Evolutionary conservation across 2,888 invertebrate genomes (phyloP).

Genomic region (Desoria tigrina): DNA sequence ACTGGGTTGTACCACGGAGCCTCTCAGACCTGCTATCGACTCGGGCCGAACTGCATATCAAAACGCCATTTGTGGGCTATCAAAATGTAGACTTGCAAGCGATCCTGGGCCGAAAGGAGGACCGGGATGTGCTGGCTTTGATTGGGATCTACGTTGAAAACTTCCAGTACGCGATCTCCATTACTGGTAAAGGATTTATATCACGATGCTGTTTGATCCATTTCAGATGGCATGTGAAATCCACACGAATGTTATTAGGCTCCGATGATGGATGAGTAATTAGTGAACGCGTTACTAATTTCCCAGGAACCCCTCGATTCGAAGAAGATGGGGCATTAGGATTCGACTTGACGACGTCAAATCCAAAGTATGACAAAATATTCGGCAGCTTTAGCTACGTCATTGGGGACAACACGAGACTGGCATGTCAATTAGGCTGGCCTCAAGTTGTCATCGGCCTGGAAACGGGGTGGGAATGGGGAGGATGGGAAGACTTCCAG

Average conservation of each 20-base stretch:
- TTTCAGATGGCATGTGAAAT: neutral
- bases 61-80: slow-evolving; percentile 52
- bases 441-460: slow-evolving; percentile 51
- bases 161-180: slow-evolving; percentile 49
- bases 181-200: slow-evolving; percentile 44
- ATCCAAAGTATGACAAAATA: slow-evolving; percentile 53
- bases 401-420: slow-evolving; percentile 51
- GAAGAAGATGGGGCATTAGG: slow-evolving; percentile 52
- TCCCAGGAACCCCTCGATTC: slow-evolving; percentile 51
- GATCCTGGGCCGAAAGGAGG: slow-evolving; percentile 51
- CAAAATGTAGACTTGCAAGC: slow-evolving; percentile 49
- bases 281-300: slow-evolving; percentile 1
- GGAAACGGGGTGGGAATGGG: slow-evolving; percentile 49
- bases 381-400: slow-evolving; percentile 54
- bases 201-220: neutral
- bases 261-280: slow-evolving; percentile 19
- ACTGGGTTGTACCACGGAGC: slow-evolving; percentile 48
- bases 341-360: slow-evolving; percentile 52
- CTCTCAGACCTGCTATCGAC: slow-evolving; percentile 49
- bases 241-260: neutral
- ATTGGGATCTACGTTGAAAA: slow-evolving; percentile 51
- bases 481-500: slow-evolving; percentile 52
- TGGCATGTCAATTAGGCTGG: slow-evolving; percentile 54
- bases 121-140: slow-evolving; percentile 49
- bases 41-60: slow-evolving; percentile 50